Base-by-base conservation (phyloP, 2,888 invertebrate genomes). In the Ctena decussata region DNA sequence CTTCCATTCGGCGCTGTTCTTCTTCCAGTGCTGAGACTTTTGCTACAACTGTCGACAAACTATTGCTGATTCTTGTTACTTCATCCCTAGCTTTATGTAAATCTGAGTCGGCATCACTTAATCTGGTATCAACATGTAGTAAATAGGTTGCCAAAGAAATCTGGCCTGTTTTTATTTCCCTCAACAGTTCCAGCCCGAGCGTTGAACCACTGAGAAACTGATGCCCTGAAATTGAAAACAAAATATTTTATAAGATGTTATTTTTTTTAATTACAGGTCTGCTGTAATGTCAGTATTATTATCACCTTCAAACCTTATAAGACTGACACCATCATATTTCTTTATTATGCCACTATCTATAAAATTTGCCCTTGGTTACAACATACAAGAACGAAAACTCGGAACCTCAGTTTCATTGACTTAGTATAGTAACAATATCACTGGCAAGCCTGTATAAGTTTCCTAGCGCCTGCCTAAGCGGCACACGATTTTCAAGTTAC, bases 131-230 rank as follows among this genome's bases (percentile, higher is more conserved):
- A 27, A 82, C 41, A 12, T 74, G 37, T 5, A 77, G 53, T 8
- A 72, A 12, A 37, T 74, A 73, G 30, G 69, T 82, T 15, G 77
- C 65, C 32, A 82, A 32, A 72, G 82, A 24, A 24, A 32, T 44
- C 24, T 71, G 73, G 30, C 77, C 77, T 0, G 46, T 73, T 74
- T 73, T 73, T 8, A 82, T 27, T 21, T 73, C 49, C n/a, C 73
- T 73, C 0, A 82, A 27, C 15, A 77, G 21, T 12, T 82, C 82
- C 0, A 82, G 44, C 1, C 77, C 82, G n/a, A 82, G 24, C 5
- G 82, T 82, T 35, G 76, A 77, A 15, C 81, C 81, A 32, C 76
- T 71, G 3, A 82, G 65, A 57, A 82, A 72, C 27, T 77, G 81
- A n/a, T 77, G 46, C 6, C 81, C 81, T 81, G 27, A 24, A 57